Percentiles rank a stretch among this genome's conserved stretches.
Conservation (phyloP, 1,140 invertebrate species). For the Maconellicoccus hirsutus region DNA sequence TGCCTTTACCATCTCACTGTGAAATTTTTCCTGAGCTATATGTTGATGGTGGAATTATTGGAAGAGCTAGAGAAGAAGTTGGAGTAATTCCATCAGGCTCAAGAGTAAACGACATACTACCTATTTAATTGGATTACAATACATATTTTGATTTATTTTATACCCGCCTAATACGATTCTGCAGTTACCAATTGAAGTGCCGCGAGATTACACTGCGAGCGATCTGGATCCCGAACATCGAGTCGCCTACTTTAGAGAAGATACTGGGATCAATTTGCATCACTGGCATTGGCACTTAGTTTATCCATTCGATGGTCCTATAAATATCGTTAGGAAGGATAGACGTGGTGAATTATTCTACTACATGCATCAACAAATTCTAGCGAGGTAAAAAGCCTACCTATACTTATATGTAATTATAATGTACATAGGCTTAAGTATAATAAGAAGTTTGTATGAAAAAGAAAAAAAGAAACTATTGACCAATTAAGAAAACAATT, state of each 20-base stretch:
- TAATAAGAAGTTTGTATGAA: no score
- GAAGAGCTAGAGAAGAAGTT: conserved; percentile 51
- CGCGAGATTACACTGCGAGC: conserved; percentile 57
- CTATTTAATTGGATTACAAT: no score
- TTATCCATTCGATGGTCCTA: conserved; percentile 36
- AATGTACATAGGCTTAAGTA: no score
- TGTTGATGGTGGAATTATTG: conserved; percentile 56
- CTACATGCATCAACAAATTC: conserved; percentile 65
- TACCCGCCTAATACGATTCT: not conserved
- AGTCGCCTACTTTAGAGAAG: conserved; percentile 57
- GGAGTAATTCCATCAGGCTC: conserved; percentile 48
- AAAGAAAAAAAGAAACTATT: no score
- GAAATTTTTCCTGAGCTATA: conserved; percentile 68
- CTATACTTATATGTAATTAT: no score
- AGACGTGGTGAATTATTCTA: conserved; percentile 62
- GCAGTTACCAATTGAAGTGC: conserved; percentile 50
- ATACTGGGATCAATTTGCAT: conserved; percentile 58
- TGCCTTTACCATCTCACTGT: conserved; percentile 53
- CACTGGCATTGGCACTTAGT: conserved; percentile 61
- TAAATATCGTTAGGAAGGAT: conserved; percentile 50
- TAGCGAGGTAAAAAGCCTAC: conserved; percentile 38
- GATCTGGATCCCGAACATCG: conserved; percentile 61
- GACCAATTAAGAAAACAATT: no score
- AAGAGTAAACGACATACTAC: conserved; percentile 42
- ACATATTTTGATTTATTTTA: no score